Conservation (phyloP, 2,797 vertebrate species). For the Jordanella pulchra region DNA sequence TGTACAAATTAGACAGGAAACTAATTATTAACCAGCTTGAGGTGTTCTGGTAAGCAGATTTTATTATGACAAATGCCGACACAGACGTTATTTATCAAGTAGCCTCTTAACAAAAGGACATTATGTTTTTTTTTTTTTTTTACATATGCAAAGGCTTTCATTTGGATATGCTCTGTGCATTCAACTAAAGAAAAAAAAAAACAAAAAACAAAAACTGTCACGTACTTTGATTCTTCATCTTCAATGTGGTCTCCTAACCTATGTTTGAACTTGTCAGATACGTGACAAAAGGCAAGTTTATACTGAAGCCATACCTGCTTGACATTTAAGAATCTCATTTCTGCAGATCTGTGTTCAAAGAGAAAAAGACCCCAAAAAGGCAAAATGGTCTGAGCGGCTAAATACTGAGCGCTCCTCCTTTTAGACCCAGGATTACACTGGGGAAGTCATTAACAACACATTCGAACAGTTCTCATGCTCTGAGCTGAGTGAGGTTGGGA, state of each 20-base stretch:
- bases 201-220: not conserved
- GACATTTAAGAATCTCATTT: slow-evolving; percentile 16
- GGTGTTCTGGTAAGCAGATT: not conserved
- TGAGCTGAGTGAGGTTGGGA: slow-evolving; percentile 42
- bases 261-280: slow-evolving; percentile 39
- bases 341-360: slow-evolving; percentile 10
- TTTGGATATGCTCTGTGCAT: not conserved
- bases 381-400: slow-evolving; percentile 20
- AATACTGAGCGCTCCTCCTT: slow-evolving; percentile 48
- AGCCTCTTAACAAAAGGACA: not conserved
- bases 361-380: slow-evolving; percentile 41
- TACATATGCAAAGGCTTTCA: not conserved
- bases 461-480: slow-evolving; percentile 58
- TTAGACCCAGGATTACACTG: slow-evolving; percentile 52
- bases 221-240: not conserved
- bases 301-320: not conserved
- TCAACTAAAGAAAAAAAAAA: not conserved
- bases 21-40: not conserved
- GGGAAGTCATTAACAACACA: slow-evolving; percentile 61
- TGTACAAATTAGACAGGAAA: slow-evolving; percentile 1
- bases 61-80: not conserved
- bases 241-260: slow-evolving; percentile 38
- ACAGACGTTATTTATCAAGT: not conserved
- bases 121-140: no score
- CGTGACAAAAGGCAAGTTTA: slow-evolving; percentile 4